Conservation (phyloP, 1,140 invertebrate species). For the Cardiocondyla obscurior region DNA sequence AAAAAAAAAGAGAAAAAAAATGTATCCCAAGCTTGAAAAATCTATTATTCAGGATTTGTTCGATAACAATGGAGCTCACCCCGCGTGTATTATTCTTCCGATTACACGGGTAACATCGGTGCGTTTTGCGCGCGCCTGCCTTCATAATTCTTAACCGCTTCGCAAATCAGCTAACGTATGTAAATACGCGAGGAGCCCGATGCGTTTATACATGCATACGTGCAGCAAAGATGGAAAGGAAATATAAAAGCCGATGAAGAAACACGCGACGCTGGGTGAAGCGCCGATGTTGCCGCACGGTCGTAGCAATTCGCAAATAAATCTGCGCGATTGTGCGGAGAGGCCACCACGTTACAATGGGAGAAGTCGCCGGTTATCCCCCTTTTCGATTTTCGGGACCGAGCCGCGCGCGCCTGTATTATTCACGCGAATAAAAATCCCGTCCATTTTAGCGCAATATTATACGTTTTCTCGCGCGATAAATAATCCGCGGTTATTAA, state of each 20-base stretch:
- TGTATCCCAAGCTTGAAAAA: neutral
- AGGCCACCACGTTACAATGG: slow-evolving; percentile 1
- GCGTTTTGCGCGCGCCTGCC: slow-evolving; percentile 22
- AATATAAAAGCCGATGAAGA: slow-evolving; percentile 41
- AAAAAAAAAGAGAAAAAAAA: neutral
- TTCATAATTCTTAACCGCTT: slow-evolving; percentile 27
- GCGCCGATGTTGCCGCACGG: slow-evolving; percentile 1
- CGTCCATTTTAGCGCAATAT: slow-evolving; percentile 35
- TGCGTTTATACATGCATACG: neutral
- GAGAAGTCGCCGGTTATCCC: slow-evolving; percentile 1
- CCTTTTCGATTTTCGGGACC: neutral
- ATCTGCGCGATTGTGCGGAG: slow-evolving; percentile 12
- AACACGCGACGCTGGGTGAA: slow-evolving; percentile 25
- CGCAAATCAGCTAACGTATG: slow-evolving; percentile 27
- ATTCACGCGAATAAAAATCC: slow-evolving; percentile 18
- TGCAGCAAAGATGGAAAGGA: slow-evolving; percentile 1
- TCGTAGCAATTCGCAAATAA: slow-evolving; percentile 35
- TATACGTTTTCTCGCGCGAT: slow-evolving; percentile 53
- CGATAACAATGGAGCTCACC: neutral
- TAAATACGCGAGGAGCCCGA: slow-evolving; percentile 10
- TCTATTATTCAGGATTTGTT: slow-evolving; percentile 32
- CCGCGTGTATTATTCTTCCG: slow-evolving; percentile 26
- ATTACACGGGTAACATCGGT: slow-evolving; percentile 12
- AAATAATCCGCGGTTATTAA: slow-evolving; percentile 52
- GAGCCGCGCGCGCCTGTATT: neutral